Base-by-base conservation (phyloP, 2,888 invertebrate species). In the Ochropacha duplaris region DNA sequence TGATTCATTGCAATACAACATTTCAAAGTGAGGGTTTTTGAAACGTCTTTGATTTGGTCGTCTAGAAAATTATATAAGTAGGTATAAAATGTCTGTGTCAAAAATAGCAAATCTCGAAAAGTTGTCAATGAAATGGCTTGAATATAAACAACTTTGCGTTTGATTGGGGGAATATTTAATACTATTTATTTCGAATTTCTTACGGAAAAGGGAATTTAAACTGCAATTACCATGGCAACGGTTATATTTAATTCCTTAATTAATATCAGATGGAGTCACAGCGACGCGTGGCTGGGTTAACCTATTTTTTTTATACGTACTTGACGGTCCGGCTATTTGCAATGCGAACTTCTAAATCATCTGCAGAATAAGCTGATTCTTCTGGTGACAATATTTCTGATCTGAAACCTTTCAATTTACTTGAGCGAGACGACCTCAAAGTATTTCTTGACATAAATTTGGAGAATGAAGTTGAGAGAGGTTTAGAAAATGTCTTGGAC, bases 1-100 rank as follows among this genome's bases (percentile, higher is more conserved):
- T 1, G 91, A 89, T 64, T 88, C 81, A 59, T 85, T 85, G 64
- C 90, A 92, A 61, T 89, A 90, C 12, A 93, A 65, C 87, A 92
- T 87, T 1, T 87, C 81, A 54, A 79, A 88, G 66, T 87, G 87
- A 1, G 92, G 92, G 65, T 92, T 91, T 44, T 62, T 75, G 2
- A 0, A 4, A 8, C 44, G 59, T 24, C 24, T 50, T 6, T 6
- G 4, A 50, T 22, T 12, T 0, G 14, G 12, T 0, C 9, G 11
- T 39, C 5, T 56, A n/a, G 6, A 4, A 22, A 22, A 34, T 22
- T 2, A 28, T 50, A 11, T 24, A 22, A 52, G 26, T 34, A 14
- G 31, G 31, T 31, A 8, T 1, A 31, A 1, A 9, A 31, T 9
- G 3, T 6, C 1, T 31, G 11, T 31, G 31, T 31, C 9, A 11